phyloP scores from a whole-genome alignment of 2,797 vertebrate genomes.

The Silurus aristotelis region DNA sequence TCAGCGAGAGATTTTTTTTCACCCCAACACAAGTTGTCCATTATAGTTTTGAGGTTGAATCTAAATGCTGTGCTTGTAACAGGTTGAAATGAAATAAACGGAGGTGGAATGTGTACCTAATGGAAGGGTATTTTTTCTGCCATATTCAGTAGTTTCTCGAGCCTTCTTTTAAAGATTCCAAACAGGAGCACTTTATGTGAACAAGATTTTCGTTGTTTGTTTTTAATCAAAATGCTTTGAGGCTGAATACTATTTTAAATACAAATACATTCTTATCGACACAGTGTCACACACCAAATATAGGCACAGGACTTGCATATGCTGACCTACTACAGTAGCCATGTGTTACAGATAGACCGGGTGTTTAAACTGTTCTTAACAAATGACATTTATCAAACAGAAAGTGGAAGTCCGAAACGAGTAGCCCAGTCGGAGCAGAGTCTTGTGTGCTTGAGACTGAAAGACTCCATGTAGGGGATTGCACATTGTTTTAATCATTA shows the following conservation, averaged over 20 bases:
- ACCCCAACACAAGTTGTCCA: background rate
- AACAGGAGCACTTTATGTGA: constrained; percentile 55
- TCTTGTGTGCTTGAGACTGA: constrained; percentile 6
- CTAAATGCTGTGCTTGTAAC: background rate
- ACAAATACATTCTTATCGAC: background rate
- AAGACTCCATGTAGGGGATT: background rate
- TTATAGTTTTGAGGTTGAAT: background rate
- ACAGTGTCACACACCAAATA: background rate
- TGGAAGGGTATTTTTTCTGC: constrained; percentile 1
- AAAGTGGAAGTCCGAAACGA: constrained; percentile 1
- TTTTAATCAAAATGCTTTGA: constrained; percentile 14
- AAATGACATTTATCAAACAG: background rate
- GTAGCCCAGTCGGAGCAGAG: background rate
- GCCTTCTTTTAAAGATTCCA: constrained; percentile 49
- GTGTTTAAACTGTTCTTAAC: background rate
- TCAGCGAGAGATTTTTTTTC: background rate
- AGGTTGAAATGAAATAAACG: background rate
- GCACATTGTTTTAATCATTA: constrained; percentile 18
- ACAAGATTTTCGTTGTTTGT: background rate
- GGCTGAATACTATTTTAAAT: background rate
- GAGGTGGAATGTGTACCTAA: constrained; percentile 9
- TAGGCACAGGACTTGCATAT: background rate
- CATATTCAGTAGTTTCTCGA: constrained; percentile 42
- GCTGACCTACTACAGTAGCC: background rate
- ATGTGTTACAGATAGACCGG: background rate